Evolutionary conservation across 2,797 vertebrate genomes (phyloP).

Genomic region (Discoglossus pictus): DNA sequence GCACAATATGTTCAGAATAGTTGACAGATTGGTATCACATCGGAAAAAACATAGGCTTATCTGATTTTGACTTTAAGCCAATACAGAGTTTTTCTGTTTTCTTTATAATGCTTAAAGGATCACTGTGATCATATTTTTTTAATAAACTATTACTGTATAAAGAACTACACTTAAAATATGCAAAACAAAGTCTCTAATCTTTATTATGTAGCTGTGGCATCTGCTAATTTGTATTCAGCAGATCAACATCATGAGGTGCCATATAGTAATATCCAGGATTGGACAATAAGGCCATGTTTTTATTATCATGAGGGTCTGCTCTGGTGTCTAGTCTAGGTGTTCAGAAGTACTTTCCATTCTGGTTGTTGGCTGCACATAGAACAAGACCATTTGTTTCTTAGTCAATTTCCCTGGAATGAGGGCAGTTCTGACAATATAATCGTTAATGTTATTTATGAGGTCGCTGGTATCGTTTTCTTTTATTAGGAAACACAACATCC

Average conservation of each 20-base stretch:
- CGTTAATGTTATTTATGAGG: constrained; percentile 30
- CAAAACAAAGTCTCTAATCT: too few species aligned
- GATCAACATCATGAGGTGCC: too few species aligned
- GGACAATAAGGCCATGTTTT: too few species aligned
- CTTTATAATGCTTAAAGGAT: too few species aligned
- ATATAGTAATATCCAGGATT: too few species aligned
- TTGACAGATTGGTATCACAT: not conserved
- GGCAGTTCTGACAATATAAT: constrained; percentile 3
- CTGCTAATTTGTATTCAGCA: too few species aligned
- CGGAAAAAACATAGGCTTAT: not conserved
- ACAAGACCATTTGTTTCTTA: constrained; percentile 20
- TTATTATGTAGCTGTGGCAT: too few species aligned
- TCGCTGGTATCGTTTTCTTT: constrained; percentile 2
- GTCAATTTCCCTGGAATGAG: constrained; percentile 8
- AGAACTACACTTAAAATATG: too few species aligned
- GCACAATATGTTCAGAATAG: not conserved
- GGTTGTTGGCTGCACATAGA: constrained; percentile 4
- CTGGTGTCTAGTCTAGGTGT: not conserved
- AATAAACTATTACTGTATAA: not conserved
- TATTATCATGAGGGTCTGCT: not conserved
- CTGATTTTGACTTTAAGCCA: not conserved
- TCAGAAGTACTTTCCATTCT: constrained; percentile 3
- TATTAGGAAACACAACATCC: constrained; percentile 35
- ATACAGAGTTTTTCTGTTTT: too few species aligned
- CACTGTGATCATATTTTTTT: too few species aligned